Percentiles rank a stretch among this genome's conserved stretches.
These are phyloP conservation scores for Apocheima hispidaria DNA, from an alignment of 2,888 invertebrate genomes.

Conservation along the genomic window DNA sequence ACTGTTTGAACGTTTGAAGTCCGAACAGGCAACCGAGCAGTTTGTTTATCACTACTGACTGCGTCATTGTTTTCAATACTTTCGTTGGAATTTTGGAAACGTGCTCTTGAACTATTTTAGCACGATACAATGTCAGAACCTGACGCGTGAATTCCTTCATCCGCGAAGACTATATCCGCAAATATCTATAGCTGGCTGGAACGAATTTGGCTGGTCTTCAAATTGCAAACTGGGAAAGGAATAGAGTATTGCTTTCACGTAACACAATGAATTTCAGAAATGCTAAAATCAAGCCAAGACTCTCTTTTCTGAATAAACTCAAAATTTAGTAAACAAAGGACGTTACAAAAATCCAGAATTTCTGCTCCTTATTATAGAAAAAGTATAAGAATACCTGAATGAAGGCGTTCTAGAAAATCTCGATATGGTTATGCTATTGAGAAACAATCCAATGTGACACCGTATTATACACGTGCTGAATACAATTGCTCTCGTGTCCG, in stretches of 20 bases:
- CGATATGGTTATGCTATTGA: constrained; percentile 29
- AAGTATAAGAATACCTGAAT: background rate
- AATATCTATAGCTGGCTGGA: too few relatives aligned
- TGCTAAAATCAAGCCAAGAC: too few relatives aligned
- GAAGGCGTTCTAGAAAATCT: constrained; percentile 25
- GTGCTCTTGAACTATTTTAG: constrained; percentile 59
- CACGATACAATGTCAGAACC: constrained; percentile 57
- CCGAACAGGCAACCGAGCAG: constrained; percentile 2
- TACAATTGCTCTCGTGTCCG: constrained; percentile 63
- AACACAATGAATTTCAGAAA: background rate
- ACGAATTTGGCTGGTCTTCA: constrained; percentile 41
- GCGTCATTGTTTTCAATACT: constrained; percentile 50
- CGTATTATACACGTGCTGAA: constrained; percentile 62
- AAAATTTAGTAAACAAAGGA: too few relatives aligned
- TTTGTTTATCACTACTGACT: constrained; percentile 34
- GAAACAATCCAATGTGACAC: constrained; percentile 42
- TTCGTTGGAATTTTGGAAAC: constrained; percentile 49
- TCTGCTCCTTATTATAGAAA: background rate
- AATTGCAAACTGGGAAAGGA: constrained; percentile 6
- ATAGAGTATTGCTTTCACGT: background rate
- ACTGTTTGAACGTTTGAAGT: constrained; percentile 31
- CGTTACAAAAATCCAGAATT: background rate
- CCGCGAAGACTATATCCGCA: constrained; percentile 50
- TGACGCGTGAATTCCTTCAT: constrained; percentile 56
- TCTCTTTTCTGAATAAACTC: too few relatives aligned